Percentiles rank a stretch among this genome's conserved stretches.
phyloP scores from a whole-genome alignment of 1,140 invertebrate species.

The Saccostrea cuccullata region DNA sequence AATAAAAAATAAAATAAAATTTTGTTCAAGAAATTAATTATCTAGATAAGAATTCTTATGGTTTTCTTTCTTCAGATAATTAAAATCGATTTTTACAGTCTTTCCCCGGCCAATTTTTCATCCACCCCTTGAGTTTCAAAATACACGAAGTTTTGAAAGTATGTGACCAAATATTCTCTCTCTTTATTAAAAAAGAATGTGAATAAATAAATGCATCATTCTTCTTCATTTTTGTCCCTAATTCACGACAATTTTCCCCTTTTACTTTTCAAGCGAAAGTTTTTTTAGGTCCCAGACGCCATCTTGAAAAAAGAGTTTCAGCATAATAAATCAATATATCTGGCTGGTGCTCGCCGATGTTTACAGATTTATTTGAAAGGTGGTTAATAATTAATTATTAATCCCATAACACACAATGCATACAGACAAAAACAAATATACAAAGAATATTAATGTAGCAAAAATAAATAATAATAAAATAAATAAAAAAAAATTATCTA shows the following conservation, averaged over 20 bases:
- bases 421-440: neutral
- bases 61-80: neutral
- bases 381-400: neutral
- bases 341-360: neutral
- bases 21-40: too few species aligned
- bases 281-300: conserved; percentile 14
- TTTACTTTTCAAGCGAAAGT: neutral
- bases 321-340: conserved; percentile 16
- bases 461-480: too few species aligned
- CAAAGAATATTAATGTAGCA: neutral
- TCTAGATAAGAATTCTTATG: too few species aligned
- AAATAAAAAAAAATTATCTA: neutral
- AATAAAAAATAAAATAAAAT: too few species aligned
- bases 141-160: neutral
- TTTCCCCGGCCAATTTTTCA: neutral
- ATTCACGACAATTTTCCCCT: neutral
- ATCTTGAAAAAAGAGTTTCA: conserved; percentile 9
- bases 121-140: neutral
- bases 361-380: conserved; percentile 24
- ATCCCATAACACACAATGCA: neutral
- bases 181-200: neutral
- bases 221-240: neutral
- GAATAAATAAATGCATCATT: conserved; percentile 19
- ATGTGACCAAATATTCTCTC: neutral
- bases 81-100: neutral